Conservation (phyloP, 2,888 invertebrate genomes). For the Caenorhabditis becei region DNA sequence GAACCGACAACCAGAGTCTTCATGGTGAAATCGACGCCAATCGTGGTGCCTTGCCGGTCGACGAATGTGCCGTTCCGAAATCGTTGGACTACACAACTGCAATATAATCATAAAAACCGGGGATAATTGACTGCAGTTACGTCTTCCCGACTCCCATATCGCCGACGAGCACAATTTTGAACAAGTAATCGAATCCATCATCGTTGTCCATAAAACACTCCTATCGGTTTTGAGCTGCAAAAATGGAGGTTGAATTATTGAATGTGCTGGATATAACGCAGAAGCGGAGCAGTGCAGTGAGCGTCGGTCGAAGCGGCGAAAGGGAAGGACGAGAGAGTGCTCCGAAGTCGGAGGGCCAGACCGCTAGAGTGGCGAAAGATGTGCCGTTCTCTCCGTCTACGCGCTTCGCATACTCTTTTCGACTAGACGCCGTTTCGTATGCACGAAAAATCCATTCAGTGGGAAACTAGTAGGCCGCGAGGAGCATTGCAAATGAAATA, state of each 20-base stretch:
- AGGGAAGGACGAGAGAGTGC: conserved; percentile 30
- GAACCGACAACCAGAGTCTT: conserved; percentile 92
- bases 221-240: conserved; percentile 18
- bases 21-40: conserved; percentile 98
- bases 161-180: conserved; percentile 80
- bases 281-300: conserved; percentile 49
- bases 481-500: background rate
- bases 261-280: conserved; percentile 37
- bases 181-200: conserved; percentile 86
- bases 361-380: conserved; percentile 54
- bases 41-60: conserved; percentile 95
- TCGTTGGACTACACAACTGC: conserved; percentile 91
- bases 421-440: conserved; percentile 45
- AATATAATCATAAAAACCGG: conserved; percentile 10
- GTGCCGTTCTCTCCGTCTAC: conserved; percentile 44
- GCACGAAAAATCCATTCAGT: conserved; percentile 49
- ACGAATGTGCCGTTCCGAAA: conserved; percentile 96
- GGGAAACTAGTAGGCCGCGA: conserved; percentile 30
- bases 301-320: conserved; percentile 27
- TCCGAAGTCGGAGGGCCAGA: conserved; percentile 29
- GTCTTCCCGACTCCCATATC: conserved; percentile 82
- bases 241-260: conserved; percentile 54
- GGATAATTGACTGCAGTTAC: conserved; percentile 82
- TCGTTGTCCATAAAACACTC: conserved; percentile 79
- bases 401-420: conserved; percentile 36